These are phyloP conservation scores for Heliocidaris tuberculata DNA, from an alignment of 35 echinoderm and acorn worm genomes.

Conservation along the genomic window DNA sequence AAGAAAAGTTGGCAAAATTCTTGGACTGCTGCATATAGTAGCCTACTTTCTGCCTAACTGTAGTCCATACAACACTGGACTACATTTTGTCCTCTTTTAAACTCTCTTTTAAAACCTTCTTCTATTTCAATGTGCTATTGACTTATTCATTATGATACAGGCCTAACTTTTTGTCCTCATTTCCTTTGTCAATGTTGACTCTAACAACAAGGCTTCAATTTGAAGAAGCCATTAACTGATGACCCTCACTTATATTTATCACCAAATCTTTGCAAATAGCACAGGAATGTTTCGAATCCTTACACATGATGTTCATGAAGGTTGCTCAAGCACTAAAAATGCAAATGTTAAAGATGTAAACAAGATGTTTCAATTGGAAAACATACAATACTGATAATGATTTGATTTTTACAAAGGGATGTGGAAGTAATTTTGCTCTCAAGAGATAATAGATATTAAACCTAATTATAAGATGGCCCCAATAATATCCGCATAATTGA, in stretches of 20 bases:
- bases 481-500: background rate
- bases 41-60: no score
- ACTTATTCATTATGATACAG: no score
- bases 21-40: no score
- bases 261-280: background rate
- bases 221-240: background rate
- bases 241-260: background rate
- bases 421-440: background rate
- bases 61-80: no score
- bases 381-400: background rate
- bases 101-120: no score
- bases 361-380: background rate
- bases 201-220: background rate
- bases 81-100: no score
- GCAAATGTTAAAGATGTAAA: background rate
- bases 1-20: no score
- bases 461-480: background rate
- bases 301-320: background rate
- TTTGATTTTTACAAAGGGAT: background rate
- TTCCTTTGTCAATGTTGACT: no score
- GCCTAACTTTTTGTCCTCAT: no score
- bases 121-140: no score
- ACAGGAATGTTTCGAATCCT: background rate
- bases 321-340: background rate
- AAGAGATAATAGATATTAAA: background rate